Evolutionary conservation across 2,797 vertebrate genomes (phyloP).

Genomic region (Chrosomus eos): DNA sequence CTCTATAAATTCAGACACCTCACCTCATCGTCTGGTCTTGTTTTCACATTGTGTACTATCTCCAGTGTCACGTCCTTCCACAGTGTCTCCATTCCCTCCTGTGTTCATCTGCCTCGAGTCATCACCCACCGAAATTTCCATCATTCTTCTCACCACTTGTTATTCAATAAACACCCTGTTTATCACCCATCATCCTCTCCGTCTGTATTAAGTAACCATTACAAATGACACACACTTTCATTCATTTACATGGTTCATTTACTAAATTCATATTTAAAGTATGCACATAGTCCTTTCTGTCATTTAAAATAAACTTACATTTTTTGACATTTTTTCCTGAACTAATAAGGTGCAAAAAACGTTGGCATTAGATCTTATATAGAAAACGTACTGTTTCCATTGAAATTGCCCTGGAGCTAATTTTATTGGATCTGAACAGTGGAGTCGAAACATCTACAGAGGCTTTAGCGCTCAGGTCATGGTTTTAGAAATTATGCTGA

Average conservation of each 20-base stretch:
- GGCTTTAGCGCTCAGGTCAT: slow-evolving; percentile 49
- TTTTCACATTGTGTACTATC: too few relatives aligned
- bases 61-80: too few relatives aligned
- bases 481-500: slow-evolving; percentile 51
- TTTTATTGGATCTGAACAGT: slow-evolving; percentile 36
- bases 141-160: too few relatives aligned
- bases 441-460: slow-evolving; percentile 49
- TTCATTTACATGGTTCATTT: background rate
- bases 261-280: background rate
- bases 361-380: background rate
- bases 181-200: too few relatives aligned
- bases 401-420: background rate
- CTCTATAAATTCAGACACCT: too few relatives aligned
- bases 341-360: background rate
- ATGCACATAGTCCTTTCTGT: background rate
- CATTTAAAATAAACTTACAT: background rate
- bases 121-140: too few relatives aligned
- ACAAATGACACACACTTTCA: background rate
- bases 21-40: too few relatives aligned
- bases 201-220: background rate
- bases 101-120: too few relatives aligned
- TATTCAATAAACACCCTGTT: too few relatives aligned
- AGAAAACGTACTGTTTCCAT: background rate
- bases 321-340: background rate
- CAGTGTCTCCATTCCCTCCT: too few relatives aligned